A percentile compares a stretch with the other conserved stretches of the same genome.
Evolutionary conservation across 2,113 vertebrate species (phyloP).

Genomic region (Eublepharis macularius): DNA sequence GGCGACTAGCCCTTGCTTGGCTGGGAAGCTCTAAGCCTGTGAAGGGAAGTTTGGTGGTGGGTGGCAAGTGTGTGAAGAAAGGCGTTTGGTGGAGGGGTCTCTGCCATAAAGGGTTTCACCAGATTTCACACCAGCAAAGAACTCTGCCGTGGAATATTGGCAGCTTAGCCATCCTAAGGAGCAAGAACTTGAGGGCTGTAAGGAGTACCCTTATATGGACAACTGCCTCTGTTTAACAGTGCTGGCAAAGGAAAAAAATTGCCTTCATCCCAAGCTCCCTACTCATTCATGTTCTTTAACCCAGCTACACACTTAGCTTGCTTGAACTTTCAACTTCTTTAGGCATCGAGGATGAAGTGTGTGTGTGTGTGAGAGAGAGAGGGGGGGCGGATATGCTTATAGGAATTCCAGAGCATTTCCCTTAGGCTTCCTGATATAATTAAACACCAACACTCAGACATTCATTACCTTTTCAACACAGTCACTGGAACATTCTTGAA

Average conservation of each 20-base stretch:
- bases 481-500: neutral
- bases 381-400: neutral
- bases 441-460: constrained; percentile 3
- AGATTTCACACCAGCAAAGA: neutral
- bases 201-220: too few relatives aligned
- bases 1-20: too few relatives aligned
- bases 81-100: too few relatives aligned
- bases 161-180: neutral
- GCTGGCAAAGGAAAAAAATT: accelerated
- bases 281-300: neutral
- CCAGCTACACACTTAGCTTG: neutral
- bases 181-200: neutral
- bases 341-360: neutral
- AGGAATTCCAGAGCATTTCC: neutral
- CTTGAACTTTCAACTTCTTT: constrained; percentile 29
- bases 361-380: neutral
- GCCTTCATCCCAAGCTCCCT: neutral
- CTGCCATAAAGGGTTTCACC: neutral
- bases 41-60: too few relatives aligned
- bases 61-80: too few relatives aligned
- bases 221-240: neutral
- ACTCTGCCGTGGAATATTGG: neutral
- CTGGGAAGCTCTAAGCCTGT: too few relatives aligned
- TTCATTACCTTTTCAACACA: constrained; percentile 24
- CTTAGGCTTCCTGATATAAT: constrained; percentile 14